Base-by-base conservation (phyloP, 2,888 invertebrate species). In the Parthenolecanium corni region DNA sequence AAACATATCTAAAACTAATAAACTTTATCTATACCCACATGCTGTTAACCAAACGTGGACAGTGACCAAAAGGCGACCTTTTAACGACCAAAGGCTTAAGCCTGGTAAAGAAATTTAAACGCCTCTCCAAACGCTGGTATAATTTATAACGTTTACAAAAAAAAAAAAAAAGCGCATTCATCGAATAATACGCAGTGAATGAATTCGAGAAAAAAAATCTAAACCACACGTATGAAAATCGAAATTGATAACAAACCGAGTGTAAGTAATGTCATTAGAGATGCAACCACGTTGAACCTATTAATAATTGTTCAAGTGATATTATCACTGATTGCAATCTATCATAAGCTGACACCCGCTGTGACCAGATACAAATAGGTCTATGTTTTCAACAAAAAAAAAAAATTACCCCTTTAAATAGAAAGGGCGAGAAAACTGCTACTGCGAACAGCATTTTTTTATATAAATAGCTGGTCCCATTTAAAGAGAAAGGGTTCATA, bases 231-330 rank as follows among this genome's bases (percentile, higher is more conserved):
- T 40, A 46, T 16, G 24, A 46, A 56, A 56, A 56, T 56, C 21
- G 46, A 56, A 56, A 56, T 56, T 56, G 56, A 56, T 56, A 46
- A 46, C 44, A 56, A 56, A 56, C 56, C 56, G 56, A 56, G 56
- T 44, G 56, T 56, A 56, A 56, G 56, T 56, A 56, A 56, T 56
- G 46, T 56, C 56, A 56, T 56, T 56, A 56, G 56, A 56, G 56
- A 56, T 56, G 56, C 56, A 24, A 56, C 23, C 56, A 56, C 46
- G 18, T 56, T 16, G 42, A 56, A 42, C 56, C 38, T 53, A 53
- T 53, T 53, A 53, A 56, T 24, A 56, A 23, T 24, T 44, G 56
- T 56, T 46, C 56, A 56, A 46, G 44, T 56, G 56, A 25, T 44
- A 56, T 56, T 31, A 46, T 56, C 56, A 42, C 40, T 23, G 23